A percentile compares a stretch with the other conserved stretches of the same genome.
Conservation (phyloP, 2,888 invertebrate genomes). For the Oligia latruncula region DNA sequence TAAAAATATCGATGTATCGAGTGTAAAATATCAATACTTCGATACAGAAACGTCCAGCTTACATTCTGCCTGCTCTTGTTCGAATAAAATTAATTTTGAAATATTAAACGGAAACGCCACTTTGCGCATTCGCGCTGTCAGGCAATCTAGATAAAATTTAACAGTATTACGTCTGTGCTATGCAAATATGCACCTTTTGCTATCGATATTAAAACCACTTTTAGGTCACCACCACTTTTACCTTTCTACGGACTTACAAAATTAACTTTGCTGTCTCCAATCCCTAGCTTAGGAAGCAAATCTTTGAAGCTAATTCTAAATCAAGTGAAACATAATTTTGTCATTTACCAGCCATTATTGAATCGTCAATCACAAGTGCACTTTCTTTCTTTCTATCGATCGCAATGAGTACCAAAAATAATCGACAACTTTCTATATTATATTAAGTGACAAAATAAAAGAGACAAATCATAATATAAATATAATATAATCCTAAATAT, state of each 20-base stretch:
- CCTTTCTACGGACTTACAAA: slow-evolving; percentile 23
- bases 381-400: slow-evolving; percentile 74
- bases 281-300: neutral
- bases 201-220: neutral
- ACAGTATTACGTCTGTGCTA: neutral
- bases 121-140: slow-evolving; percentile 13
- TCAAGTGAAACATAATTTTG: slow-evolving; percentile 22
- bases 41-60: no score
- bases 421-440: slow-evolving; percentile 59
- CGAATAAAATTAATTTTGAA: slow-evolving; percentile 27
- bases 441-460: slow-evolving; percentile 23
- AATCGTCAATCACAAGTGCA: slow-evolving; percentile 63
- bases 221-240: neutral
- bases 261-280: slow-evolving; percentile 18
- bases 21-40: neutral
- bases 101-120: slow-evolving; percentile 31
- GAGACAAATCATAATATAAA: neutral
- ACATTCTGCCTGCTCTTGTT: slow-evolving; percentile 10
- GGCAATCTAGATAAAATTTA: slow-evolving; percentile 40
- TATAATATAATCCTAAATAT: no score
- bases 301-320: neutral
- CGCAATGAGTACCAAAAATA: slow-evolving; percentile 71
- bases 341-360: slow-evolving; percentile 22
- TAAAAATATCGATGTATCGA: neutral
- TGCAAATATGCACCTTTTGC: slow-evolving; percentile 23